Evolutionary conservation across 2,113 vertebrate genomes (phyloP).

Genomic region (Mustela nigripes): DNA sequence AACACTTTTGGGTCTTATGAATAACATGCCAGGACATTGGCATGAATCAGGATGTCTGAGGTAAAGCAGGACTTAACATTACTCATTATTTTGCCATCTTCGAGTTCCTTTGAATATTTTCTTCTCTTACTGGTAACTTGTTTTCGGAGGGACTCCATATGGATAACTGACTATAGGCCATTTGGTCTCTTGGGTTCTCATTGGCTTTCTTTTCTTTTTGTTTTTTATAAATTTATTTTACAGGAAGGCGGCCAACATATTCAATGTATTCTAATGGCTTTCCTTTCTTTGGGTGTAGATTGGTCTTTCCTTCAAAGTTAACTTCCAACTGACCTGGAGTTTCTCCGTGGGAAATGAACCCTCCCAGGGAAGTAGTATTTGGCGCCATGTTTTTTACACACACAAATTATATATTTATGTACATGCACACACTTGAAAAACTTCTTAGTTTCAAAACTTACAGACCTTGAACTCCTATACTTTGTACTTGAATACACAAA

Average conservation of each 20-base stretch:
- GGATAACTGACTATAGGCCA: not conserved
- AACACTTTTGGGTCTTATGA: not conserved
- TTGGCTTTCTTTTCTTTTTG: not conserved
- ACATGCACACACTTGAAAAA: not conserved
- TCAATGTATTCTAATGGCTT: conserved; percentile 25
- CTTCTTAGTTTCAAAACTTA: not conserved
- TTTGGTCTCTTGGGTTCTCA: conserved; percentile 8
- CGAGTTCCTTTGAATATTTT: not conserved
- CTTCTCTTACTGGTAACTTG: not conserved
- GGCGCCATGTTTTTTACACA: not conserved
- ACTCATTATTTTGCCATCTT: not conserved
- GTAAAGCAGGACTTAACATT: not conserved
- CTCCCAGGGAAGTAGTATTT: not conserved
- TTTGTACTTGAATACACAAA: not conserved
- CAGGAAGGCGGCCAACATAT: not conserved
- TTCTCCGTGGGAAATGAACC: not conserved
- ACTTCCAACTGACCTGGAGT: not conserved
- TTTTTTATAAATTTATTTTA: conserved; percentile 10
- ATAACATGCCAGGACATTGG: not conserved
- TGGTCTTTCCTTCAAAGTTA: conserved; percentile 38
- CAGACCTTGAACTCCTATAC: not conserved
- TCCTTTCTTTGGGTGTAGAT: not conserved
- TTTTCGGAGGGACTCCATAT: not conserved
- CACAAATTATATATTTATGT: not conserved
- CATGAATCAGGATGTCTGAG: not conserved